Evolutionary conservation across 2,888 invertebrate genomes (phyloP), one percentile per base, ranked within the genome.

Genomic region (Alentia gelatinosa): DNA sequence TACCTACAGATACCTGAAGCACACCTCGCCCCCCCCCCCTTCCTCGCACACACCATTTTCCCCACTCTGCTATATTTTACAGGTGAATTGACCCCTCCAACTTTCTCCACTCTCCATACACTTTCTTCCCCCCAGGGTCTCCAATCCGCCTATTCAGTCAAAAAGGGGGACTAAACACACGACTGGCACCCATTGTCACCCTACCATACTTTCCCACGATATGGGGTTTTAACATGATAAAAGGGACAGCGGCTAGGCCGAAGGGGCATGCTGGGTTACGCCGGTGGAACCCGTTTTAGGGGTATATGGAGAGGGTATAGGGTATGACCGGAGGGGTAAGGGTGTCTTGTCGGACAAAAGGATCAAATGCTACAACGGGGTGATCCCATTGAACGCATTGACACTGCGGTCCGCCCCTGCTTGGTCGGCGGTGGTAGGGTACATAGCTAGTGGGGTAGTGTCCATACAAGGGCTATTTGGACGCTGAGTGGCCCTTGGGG

Each of bases 221-320:
- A 68, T 68, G 68, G 68, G n/a, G 68, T 68, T 68, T 68, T 68
- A 68, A 68, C 68, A 68, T 68, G 68, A 68, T 68, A 68, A 68
- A 68, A 68, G n/a, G n/a, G n/a, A n/a, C n/a, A n/a, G n/a, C n/a
- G n/a, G 68, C 68, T 56, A 56, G 19, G 56, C n/a, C n/a, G n/a
- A 56, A n/a, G n/a, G 9, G 56, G 19, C 9, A 56, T 19, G 56
- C 23, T 3, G 56, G 5, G 56, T 19, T 9, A 12, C 9, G 47
- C 9, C 9, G 15, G n/a, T 63, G 63, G 63, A 63, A n/a, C 3
- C 12, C n/a, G n/a, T n/a, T n/a, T n/a, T 9, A 3, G 68, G 56
- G 19, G 56, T 56, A 56, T n/a, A n/a, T n/a, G n/a, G 30, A 68
- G 68, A 30, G 1, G 68, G 68, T 30, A 12, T 68, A 26, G 47